Evolutionary conservation across 64 coral and sea anemone species (phyloP).

Genomic region (Pocillopora verrucosa): DNA sequence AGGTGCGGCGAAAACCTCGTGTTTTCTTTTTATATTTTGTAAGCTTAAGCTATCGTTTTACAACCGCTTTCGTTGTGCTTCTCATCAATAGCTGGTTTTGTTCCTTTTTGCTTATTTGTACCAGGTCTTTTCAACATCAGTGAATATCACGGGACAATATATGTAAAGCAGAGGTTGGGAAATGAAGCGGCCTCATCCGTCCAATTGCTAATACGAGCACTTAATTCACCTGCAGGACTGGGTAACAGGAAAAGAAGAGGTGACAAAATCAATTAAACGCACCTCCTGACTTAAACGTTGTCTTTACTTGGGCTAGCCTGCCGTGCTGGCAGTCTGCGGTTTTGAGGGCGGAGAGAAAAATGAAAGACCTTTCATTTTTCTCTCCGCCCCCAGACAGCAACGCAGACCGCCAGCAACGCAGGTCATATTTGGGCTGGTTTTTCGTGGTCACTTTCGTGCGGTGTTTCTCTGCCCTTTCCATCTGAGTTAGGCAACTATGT

Average conservation of each 20-base stretch:
- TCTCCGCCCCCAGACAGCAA: too few species aligned
- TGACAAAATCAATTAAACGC: neutral
- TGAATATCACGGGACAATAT: neutral
- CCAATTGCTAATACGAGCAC: constrained; percentile 10
- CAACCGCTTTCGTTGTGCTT: neutral
- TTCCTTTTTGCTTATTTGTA: neutral
- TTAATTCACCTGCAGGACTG: neutral
- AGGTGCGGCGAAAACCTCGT: neutral
- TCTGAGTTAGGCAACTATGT: too few species aligned
- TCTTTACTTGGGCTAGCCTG: neutral
- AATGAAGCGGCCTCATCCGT: neutral
- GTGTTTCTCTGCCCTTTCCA: too few species aligned
- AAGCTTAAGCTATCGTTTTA: neutral
- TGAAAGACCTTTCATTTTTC: too few species aligned
- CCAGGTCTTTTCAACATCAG: constrained; percentile 30
- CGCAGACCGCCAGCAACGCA: too few species aligned
- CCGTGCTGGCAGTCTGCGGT: too few species aligned
- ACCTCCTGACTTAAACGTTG: neutral
- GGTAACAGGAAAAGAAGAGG: constrained; percentile 20
- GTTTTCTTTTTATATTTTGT: neutral
- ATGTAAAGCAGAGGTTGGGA: neutral
- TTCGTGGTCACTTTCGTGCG: too few species aligned
- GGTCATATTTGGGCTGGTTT: too few species aligned
- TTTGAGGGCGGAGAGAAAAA: too few species aligned
- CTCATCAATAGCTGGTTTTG: neutral